Evolutionary conservation across 2,797 vertebrate genomes (phyloP), one percentile per base, ranked within the genome.

Genomic region (Xenops minutus): DNA sequence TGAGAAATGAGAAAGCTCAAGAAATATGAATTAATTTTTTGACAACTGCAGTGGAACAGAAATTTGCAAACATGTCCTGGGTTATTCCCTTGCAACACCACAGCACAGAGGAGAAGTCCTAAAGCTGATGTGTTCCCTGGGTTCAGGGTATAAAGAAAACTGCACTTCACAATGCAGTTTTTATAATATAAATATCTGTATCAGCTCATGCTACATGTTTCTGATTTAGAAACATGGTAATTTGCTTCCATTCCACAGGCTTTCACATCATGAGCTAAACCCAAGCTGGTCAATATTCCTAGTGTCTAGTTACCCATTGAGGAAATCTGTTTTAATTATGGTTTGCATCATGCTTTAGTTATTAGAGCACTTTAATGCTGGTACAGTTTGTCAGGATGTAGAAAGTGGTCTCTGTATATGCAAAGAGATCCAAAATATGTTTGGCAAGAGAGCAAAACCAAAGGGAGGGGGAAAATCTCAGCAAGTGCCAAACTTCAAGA

Each of bases 311-410:
- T 98, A 97, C 96, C 94, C 78, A 74, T 41, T 56, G 96, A 97
- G 97, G 97, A 98, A 98, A 97, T 97, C 73, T 92, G 81, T 91
- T 97, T 98, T 98, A 98, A 97, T 98, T 97, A 97, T 92, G 95
- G 95, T 96, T 98, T 98, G 97, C 97, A 97, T 98, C 97, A 97
- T 97, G 89, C 85, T 94, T 97, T 86, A 96, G 97, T 97, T 97
- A 97, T 95, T 97, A 94, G 85, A 97, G 95, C 92, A 96, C 95
- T 97, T 97, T 59, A 96, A 90, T 96, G 89, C 97, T 97, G 96
- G 97, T 97, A 96, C 73, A 90, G 95, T 96, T 96, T 92, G 86
- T 96, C 93, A 95, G 97, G 95, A 97, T 98, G 95, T 97, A 97
- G 95, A 97, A 98, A 92, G 93, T 78, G 68, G 91, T 87, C 95